Base-by-base conservation (phyloP, 2,888 invertebrate genomes). In the Thymelicus sylvestris region DNA sequence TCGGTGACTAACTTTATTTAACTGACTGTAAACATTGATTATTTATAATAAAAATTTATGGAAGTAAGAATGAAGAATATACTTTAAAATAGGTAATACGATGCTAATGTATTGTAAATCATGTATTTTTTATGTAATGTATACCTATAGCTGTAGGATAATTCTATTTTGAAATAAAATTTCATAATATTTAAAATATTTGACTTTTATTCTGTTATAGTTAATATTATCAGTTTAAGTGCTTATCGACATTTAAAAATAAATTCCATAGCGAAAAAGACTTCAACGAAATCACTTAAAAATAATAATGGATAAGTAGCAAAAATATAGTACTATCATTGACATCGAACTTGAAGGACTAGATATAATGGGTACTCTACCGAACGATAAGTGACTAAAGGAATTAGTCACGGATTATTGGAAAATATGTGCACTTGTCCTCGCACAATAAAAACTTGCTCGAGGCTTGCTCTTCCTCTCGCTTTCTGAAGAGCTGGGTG, bases 381-480 rank as follows among this genome's bases (percentile, higher is more conserved):
- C 70, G 62, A 71, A 72, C 72, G 74, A 74, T 74, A 72, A 73
- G 80, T 79, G 77, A 81, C 81, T 75, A 76, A 77, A 78, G 79
- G 64, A 82, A 83, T 82, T 82, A 81, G 81, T 79, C 80, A 74
- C 78, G 81, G 77, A 84, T 85, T 85, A 85, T 79, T 83, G 81
- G 80, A 84, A 85, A 83, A 57, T 80, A 80, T 83, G 82, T 81
- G 80, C 81, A 79, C 78, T 85, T 90, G 92, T 90, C 92, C 92
- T 92, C 92, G 91, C 77, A 79, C 81, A 87, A 83, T 83, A 83
- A 86, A 91, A 92, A 92, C 91, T 85, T 79, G 91, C 90, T 91
- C 86, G 82, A 83, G 85, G 85, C 80, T 81, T 85, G 86, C 81
- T 88, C 86, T 87, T 91, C 91, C 91, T 92, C 91, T 92, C 92